Conservation (phyloP, 2,113 vertebrate species). For the human region GRCh38 chr17:79977001-79977500, state of each 20-base stretch:
- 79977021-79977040: background rate
- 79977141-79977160: background rate
- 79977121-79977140: background rate
- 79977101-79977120: background rate
- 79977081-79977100: background rate
- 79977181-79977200: background rate
- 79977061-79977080: background rate
- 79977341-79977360: background rate
- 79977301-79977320: background rate
- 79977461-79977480: background rate
- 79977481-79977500: background rate
- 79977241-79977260: background rate
- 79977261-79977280: background rate
- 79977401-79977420: rapidly evolving
- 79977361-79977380: background rate
- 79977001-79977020: background rate
- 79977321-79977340: background rate
- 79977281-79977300: background rate
- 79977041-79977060: background rate
- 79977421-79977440: background rate
- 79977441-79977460: background rate
- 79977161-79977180: rapidly evolving
- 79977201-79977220: too few relatives aligned
- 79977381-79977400: background rate
- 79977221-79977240: background rate